Evolutionary conservation across 1,140 invertebrate genomes (phyloP), one percentile per base, ranked within the genome.

Genomic region (Achatina immaculata): DNA sequence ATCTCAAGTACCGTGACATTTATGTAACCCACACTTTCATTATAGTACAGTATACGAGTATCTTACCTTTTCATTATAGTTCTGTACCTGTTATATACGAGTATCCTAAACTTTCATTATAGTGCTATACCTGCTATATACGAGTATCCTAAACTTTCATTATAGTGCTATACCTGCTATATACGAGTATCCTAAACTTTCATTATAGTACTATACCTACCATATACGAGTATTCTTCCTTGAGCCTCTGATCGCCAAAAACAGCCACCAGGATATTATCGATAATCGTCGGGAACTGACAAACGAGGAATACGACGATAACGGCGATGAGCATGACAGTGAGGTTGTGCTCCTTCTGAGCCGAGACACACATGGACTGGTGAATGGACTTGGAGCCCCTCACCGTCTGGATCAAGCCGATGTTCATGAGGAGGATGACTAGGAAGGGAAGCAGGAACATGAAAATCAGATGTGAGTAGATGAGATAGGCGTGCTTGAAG

Each of bases 261-360:
- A 87, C 83, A 14, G 86, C 86, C 77, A 87, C 83, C 45, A 89
- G 80, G 34, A 89, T 89, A 82, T 90, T 90, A 85, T 90, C 89
- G n/a, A 87, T 81, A 19, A 90, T 86, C 28, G 89, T 86, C 0
- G 95, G 95, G 43, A 94, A 90, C 89, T 96, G 95, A 85, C 95
- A 96, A 1, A 95, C 89, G 24, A 96, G 92, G 86, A 95, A 95
- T 68, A 95, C 91, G 9, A 95, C 91, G 1, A 95, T 94, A 1
- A 96, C 94, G 0, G 94, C 94, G 73, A 96, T 95, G 19, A 96
- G 90, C 85, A 95, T 95, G n/a, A 95, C 92, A 0, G 95, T 96
- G 93, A 90, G 81, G 82, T 89, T 94, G 85, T 94, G 95, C 86
- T 95, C 95, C 83, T 95, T 94, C 11, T 84, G 81, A 21, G 69